Evolutionary conservation across 1,140 invertebrate genomes (phyloP).

Genomic region (Lepeophtheirus salmonis): DNA sequence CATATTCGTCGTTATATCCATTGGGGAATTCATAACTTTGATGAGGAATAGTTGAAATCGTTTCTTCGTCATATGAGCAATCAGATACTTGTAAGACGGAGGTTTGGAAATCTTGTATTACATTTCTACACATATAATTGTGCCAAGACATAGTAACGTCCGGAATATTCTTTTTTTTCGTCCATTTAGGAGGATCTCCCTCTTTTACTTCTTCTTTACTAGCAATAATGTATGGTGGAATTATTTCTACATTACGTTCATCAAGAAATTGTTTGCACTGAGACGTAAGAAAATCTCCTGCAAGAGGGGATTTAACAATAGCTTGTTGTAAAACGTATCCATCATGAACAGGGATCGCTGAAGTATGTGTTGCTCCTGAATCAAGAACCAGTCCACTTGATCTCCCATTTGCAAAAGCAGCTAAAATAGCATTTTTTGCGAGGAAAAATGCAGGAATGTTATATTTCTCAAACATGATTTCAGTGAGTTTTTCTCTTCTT

Average conservation of each 20-base stretch:
- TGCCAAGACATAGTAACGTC: constrained; percentile 74
- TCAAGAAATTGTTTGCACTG: constrained; percentile 24
- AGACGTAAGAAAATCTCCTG: constrained; percentile 62
- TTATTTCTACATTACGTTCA: constrained; percentile 55
- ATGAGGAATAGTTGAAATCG: constrained; percentile 57
- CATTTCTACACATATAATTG: constrained; percentile 56
- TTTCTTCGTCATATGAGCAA: constrained; percentile 56
- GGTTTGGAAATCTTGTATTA: constrained; percentile 64
- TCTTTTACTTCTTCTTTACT: constrained; percentile 61
- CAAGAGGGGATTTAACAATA: constrained; percentile 72
- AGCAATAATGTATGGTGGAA: constrained; percentile 65
- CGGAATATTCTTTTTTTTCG: constrained; percentile 51
- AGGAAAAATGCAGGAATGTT: constrained; percentile 86
- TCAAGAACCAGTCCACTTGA: constrained; percentile 79
- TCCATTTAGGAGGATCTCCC: constrained; percentile 58
- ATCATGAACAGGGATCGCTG: constrained; percentile 81
- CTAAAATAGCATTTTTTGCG: constrained; percentile 80
- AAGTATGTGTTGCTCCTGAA: constrained; percentile 78
- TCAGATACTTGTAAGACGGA: constrained; percentile 64
- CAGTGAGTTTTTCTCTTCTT: constrained; percentile 72
- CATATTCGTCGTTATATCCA: constrained; percentile 81
- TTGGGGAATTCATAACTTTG: constrained; percentile 83
- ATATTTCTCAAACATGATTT: constrained; percentile 89
- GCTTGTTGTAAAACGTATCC: constrained; percentile 65
- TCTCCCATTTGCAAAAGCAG: constrained; percentile 79